phyloP scores from a whole-genome alignment of 2,797 vertebrate genomes.

The Gallinago nigripennis region DNA sequence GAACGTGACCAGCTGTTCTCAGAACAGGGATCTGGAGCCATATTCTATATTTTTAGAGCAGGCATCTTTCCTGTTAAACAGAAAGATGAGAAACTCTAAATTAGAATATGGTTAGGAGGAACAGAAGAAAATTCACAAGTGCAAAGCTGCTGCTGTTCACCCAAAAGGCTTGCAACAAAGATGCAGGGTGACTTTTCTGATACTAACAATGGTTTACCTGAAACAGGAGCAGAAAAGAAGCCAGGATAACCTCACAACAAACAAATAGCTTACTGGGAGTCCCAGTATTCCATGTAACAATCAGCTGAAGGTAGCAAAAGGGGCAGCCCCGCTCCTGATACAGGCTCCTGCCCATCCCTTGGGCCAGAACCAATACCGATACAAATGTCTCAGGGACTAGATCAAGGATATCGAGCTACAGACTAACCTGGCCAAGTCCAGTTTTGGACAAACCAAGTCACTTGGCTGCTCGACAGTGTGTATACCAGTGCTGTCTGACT shows the following conservation, averaged over 20 bases:
- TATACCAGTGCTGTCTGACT: not conserved
- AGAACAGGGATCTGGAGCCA: slow-evolving; percentile 67
- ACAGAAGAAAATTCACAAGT: slow-evolving; percentile 52
- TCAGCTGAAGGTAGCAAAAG: not conserved
- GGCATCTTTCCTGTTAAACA: slow-evolving; percentile 68
- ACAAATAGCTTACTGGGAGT: not conserved
- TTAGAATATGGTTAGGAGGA: slow-evolving; percentile 59
- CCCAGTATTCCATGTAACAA: not conserved
- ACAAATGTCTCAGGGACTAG: not conserved
- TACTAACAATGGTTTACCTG: not conserved
- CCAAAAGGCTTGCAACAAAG: slow-evolving; percentile 32
- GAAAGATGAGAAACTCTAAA: slow-evolving; percentile 67
- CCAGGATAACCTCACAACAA: not conserved
- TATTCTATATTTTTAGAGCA: slow-evolving; percentile 70
- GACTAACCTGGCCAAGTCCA: not conserved
- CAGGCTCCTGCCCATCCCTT: not conserved
- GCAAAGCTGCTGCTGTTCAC: slow-evolving; percentile 54
- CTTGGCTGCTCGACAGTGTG: accelerated
- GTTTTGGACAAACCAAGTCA: not conserved
- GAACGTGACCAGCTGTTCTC: slow-evolving; percentile 72
- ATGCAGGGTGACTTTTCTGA: not conserved
- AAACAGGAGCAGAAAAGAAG: not conserved
- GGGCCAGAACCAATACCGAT: not conserved
- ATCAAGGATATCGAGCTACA: not conserved
- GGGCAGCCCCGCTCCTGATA: not conserved